Evolutionary conservation across 2,888 invertebrate species (phyloP).

Genomic region (Protodeltote pygarga): DNA sequence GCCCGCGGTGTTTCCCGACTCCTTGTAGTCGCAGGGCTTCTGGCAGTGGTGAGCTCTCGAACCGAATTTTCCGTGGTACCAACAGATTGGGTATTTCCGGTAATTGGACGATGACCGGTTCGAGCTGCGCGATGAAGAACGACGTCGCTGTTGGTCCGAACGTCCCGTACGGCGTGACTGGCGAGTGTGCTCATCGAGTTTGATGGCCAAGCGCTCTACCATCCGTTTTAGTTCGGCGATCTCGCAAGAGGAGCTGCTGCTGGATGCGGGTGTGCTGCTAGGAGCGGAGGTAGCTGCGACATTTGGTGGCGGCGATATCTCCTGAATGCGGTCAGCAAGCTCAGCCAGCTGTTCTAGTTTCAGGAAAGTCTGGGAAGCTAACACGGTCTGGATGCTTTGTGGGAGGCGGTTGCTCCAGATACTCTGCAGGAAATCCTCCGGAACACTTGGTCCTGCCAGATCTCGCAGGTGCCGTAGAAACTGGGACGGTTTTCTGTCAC

Average conservation of each 20-base stretch:
- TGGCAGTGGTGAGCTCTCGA: background rate
- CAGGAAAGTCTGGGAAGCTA: background rate
- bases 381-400: background rate
- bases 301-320: background rate
- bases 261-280: background rate
- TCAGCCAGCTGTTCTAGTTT: background rate
- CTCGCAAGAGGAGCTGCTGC: background rate
- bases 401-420: background rate
- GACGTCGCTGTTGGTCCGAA: background rate
- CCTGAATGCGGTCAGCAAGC: background rate
- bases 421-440: background rate
- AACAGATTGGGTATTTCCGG: background rate
- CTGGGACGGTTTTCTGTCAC: no score
- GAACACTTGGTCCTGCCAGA: background rate
- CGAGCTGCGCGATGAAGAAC: background rate
- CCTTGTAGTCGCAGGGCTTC: slow-evolving; percentile 2
- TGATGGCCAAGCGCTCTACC: background rate
- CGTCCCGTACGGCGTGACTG: no score
- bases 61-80: background rate
- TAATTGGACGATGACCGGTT: background rate
- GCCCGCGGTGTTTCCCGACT: slow-evolving; percentile 2
- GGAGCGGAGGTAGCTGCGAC: background rate
- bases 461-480: no score
- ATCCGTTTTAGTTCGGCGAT: background rate
- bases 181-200: no score